Evolutionary conservation across 2,113 vertebrate genomes (phyloP).

Genomic region (Felis catus): F.catus_Fca126_mat1.0 CM031411.1:95855501-95856000

Average conservation of each 20-base stretch:
- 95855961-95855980: neutral
- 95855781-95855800: neutral
- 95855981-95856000: fast-evolving
- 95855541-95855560: neutral
- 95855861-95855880: neutral
- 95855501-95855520: neutral
- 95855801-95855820: neutral
- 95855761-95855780: neutral
- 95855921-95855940: neutral
- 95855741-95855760: neutral
- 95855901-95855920: neutral
- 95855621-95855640: neutral
- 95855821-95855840: neutral
- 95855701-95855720: neutral
- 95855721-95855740: neutral
- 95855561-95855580: neutral
- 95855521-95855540: neutral
- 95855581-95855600: neutral
- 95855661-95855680: neutral
- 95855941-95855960: neutral
- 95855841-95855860: neutral
- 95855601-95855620: neutral
- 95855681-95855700: neutral
- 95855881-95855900: neutral
- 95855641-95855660: neutral